Percentiles rank a stretch among this genome's conserved stretches.
Conservation (phyloP, 2,797 vertebrate species). For the Glossophaga mutica region DNA sequence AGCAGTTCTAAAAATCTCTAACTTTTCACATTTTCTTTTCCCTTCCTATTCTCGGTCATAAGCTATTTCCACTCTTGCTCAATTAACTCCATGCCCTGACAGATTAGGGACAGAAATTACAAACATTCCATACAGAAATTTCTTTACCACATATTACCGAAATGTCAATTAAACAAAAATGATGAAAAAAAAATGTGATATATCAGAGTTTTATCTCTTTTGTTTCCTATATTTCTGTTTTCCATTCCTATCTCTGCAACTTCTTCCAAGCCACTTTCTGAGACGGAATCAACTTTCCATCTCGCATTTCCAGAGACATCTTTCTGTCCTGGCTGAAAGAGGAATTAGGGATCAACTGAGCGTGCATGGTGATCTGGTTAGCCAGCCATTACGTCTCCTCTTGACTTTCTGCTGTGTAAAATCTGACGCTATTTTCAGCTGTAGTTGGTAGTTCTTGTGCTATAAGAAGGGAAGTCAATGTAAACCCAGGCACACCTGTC, state of each 20-base stretch:
- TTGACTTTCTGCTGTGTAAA: not conserved
- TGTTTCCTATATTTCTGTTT: not conserved
- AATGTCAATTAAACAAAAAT: constrained; percentile 22
- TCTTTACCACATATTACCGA: constrained; percentile 20
- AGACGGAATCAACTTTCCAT: not conserved
- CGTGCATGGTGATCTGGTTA: not conserved
- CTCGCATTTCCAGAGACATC: not conserved
- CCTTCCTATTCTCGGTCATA: not conserved
- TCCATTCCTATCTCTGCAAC: not conserved
- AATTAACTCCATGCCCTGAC: not conserved
- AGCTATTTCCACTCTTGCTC: not conserved
- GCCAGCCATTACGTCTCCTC: not conserved
- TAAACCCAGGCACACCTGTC: constrained; percentile 17
- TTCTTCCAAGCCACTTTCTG: not conserved
- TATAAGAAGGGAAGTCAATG: constrained; percentile 6
- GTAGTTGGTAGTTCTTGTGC: not conserved
- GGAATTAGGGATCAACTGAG: not conserved
- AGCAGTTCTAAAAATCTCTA: not conserved
- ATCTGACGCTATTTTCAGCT: not conserved
- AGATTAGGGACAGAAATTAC: constrained; percentile 24
- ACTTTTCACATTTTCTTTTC: not conserved
- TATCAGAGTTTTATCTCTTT: constrained; percentile 38
- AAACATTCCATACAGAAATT: constrained; percentile 1
- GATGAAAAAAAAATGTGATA: not conserved
- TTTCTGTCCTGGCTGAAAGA: not conserved